These are phyloP conservation scores for Mya arenaria DNA, from an alignment of 1,140 invertebrate genomes.

Conservation along the genomic window DNA sequence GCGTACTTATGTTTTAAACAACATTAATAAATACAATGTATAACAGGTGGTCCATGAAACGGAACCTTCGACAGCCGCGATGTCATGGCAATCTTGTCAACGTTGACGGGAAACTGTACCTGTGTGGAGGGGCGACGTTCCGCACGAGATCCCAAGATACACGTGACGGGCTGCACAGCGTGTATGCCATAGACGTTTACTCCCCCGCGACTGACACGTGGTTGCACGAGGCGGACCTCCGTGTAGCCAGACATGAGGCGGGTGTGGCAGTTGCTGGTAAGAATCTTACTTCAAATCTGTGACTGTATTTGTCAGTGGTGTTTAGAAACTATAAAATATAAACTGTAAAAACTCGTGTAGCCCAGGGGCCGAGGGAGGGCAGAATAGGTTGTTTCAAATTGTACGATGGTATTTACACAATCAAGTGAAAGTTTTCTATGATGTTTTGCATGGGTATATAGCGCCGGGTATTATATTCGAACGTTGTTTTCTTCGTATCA, in stretches of 20 bases:
- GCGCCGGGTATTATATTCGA: too few species aligned
- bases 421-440: too few species aligned
- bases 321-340: background rate
- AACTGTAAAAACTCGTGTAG: background rate
- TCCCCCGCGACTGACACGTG: background rate
- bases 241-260: background rate
- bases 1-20: background rate
- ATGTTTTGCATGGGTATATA: too few species aligned
- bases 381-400: background rate
- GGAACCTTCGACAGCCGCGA: constrained; percentile 7
- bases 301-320: background rate
- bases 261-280: constrained; percentile 10
- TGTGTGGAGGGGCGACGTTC: constrained; percentile 19
- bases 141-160: background rate
- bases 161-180: background rate
- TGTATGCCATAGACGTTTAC: constrained; percentile 4
- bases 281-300: background rate
- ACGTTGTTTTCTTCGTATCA: too few species aligned
- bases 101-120: background rate
- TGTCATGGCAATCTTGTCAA: constrained; percentile 21
- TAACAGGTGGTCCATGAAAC: background rate
- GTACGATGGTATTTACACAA: background rate
- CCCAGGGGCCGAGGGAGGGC: too few species aligned
- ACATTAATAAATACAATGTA: background rate
- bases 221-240: background rate